Evolutionary conservation across 2,113 vertebrate species (phyloP), one percentile per base, ranked within the genome.

Genomic region (Aptenodytes forsteri): DNA sequence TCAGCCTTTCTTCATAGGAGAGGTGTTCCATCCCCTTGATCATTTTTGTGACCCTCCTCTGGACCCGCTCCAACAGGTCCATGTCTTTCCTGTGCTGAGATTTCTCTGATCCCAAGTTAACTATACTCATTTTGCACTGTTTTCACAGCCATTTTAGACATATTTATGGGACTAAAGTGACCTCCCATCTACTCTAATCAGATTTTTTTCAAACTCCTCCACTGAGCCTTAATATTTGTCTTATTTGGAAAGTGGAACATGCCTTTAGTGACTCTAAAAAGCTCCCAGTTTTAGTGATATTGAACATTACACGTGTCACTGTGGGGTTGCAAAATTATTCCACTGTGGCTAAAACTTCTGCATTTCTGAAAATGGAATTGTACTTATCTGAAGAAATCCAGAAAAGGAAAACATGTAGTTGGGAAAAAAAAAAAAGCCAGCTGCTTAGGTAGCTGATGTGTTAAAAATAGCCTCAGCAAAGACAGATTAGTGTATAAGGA

Each of bases 1-100:
- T 47, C 34, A 56, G 27, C 18, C 23, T 61, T 3, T 61, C 9
- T 1, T 42, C 12, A 4, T 1, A 61, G 20, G 4, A 40, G 17
- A 56, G 29, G 4, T 52, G 21, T 34, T 94, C 55, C 59, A 50
- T 4, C 38, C 40, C 20, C 21, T 30, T 14, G 15, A 20, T 7
- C 11, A 29, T 25, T 16, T 49, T n/a, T 34, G 32, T 82, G 30
- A 4, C 21, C 30, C 38, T 62, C 9, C 10, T 55, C 56, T 80
- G 49, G 47, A 29, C 16, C 6, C 0, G 0, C 3, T 83, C 38
- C 47, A 69, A 20, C 25, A 56, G 6, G 1, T 55, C 15, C 11
- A 10, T 40, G 38, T 46, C 21, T 65, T 22, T 82, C 15, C 15
- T 89, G 10, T 50, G 55, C 32, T 47, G 61, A 70, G 36, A 70